phyloP scores from a whole-genome alignment of 2,888 invertebrate species.

The Cataglyphis rosenhaueri region DNA sequence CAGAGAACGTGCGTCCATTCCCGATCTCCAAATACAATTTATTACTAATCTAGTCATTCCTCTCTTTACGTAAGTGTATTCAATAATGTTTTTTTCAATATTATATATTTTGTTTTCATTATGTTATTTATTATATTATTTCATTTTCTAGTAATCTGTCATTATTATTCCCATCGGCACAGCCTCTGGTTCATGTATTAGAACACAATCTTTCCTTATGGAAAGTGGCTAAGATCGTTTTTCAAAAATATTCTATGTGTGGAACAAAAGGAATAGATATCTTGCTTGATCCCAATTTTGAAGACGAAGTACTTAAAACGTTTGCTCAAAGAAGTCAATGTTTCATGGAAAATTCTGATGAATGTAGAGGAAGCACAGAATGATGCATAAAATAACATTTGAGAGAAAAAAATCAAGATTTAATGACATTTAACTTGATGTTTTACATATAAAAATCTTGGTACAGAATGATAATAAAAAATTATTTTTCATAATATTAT shows the following conservation, averaged over 20 bases:
- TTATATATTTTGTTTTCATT: conserved; percentile 49
- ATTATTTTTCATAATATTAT: conserved; percentile 9
- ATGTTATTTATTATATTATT: conserved; percentile 51
- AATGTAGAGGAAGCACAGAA: not conserved
- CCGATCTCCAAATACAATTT: conserved; percentile 93
- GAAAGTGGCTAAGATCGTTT: conserved; percentile 86
- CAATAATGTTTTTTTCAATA: not conserved
- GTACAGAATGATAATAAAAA: not conserved
- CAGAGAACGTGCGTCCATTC: conserved; percentile 92
- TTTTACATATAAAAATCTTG: not conserved
- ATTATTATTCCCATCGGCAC: conserved; percentile 86
- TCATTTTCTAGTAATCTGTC: conserved; percentile 86
- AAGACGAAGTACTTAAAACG: conserved; percentile 75
- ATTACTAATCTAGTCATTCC: conserved; percentile 86
- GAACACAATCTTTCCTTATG: conserved; percentile 88
- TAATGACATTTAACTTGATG: not conserved
- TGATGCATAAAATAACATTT: not conserved
- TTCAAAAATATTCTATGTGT: conserved; percentile 77
- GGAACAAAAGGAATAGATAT: conserved; percentile 80
- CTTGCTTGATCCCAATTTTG: conserved; percentile 77
- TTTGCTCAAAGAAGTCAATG: conserved; percentile 20
- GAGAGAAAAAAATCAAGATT: not conserved
- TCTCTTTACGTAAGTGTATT: conserved; percentile 86
- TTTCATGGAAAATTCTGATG: not conserved
- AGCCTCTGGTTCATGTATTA: conserved; percentile 86